Evolutionary conservation across 2,797 vertebrate species (phyloP), one percentile per base, ranked within the genome.

Genomic region (Pampus argenteus): DNA sequence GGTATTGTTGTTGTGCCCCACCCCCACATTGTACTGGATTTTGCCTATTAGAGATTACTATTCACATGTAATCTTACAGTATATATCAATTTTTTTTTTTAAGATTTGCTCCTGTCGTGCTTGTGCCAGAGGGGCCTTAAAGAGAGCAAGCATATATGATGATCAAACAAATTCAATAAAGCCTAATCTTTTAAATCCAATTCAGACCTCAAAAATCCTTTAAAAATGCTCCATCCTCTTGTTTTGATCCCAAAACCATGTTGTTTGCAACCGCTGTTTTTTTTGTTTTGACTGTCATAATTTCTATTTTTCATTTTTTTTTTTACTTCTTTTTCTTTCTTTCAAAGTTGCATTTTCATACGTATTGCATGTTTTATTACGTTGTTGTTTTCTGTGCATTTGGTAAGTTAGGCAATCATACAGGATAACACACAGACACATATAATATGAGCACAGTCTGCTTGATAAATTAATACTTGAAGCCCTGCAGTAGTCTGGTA

Each of bases 161-260:
- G 66, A 83, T 82, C 81, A 83, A 87, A 88, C 76, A 89, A 84
- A 89, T 89, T 87, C 82, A 89, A 81, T 80, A 82, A 87, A 82
- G 82, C 85, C 76, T 92, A 92, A 94, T 93, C 92, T 92, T 91
- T 93, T 92, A 93, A 93, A 92, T 92, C 90, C 87, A 88, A 90
- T 85, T 90, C 81, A 81, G 88, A 66, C 76, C 72, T 88, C 66
- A 86, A 82, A 86, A 91, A 91, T 78, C 83, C 78, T 82, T 72
- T 78, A 74, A 88, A 86, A 86, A 81, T 76, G 72, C 79, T 78
- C 79, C 83, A 89, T 86, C 89, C 82, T 45, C 79, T 89, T 93
- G 93, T 94, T 93, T 92, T 93, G 82, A 91, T 89, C 81, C 85
- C 62, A 51, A 65, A 71, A 60, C 20, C 38, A 47, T 77, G 75